A percentile compares a stretch with the other conserved stretches of the same genome.
These are phyloP conservation scores for Frankliniella fusca DNA, from an alignment of 2,888 invertebrate genomes.

Conservation along the genomic window DNA sequence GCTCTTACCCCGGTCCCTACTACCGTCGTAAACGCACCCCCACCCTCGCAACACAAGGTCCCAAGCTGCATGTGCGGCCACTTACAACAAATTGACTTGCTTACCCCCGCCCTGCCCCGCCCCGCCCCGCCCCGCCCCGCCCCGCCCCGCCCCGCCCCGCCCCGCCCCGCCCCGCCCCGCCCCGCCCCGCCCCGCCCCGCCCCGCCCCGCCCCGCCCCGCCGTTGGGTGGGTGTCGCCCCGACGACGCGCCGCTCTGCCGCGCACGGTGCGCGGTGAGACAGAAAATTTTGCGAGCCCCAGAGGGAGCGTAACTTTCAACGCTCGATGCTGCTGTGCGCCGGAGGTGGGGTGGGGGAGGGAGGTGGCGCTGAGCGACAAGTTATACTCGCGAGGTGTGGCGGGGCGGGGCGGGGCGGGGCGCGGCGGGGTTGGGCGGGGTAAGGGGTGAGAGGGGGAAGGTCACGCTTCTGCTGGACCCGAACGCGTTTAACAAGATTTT, in stretches of 20 bases:
- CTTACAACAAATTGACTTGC: slow-evolving; percentile 21
- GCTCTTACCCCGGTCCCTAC: neutral
- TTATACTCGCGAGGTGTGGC: neutral
- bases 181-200: neutral
- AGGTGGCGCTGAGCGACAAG: neutral
- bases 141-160: neutral
- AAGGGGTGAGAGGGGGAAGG: neutral
- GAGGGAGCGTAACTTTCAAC: slow-evolving; percentile 19
- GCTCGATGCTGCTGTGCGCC: neutral
- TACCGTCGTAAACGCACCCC: neutral
- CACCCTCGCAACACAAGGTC: neutral
- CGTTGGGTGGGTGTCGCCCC: neutral
- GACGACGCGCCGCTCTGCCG: neutral
- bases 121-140: neutral
- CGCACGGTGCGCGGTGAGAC: neutral
- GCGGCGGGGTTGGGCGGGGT: neutral
- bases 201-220: neutral
- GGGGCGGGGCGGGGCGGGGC: neutral
- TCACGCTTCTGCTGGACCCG: neutral
- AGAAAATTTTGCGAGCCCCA: slow-evolving; percentile 24
- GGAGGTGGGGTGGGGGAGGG: no score
- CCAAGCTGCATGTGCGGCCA: slow-evolving; percentile 12
- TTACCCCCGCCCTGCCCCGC: neutral
- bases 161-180: neutral
- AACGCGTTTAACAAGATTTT: slow-evolving; percentile 18